Base-by-base conservation (phyloP, 2,797 vertebrate genomes). In the Coluber constrictor region DNA sequence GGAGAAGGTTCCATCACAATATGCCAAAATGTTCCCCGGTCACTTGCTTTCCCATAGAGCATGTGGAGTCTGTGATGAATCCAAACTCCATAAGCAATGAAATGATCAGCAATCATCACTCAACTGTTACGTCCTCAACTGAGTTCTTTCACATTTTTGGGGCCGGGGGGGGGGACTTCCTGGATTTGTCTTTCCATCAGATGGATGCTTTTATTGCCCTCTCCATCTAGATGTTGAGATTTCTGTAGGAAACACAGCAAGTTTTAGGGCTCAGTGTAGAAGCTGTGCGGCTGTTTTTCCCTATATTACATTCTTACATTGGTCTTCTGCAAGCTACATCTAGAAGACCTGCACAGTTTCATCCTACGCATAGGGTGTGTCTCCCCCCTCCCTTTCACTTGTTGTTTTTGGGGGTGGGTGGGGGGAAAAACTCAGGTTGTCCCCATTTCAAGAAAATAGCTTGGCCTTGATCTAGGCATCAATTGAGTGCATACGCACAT, bases 321-420 rank as follows among this genome's bases (percentile, higher is more conserved):
- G n/a, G 18, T 51, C 54, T 79, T 66, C n/a, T 37, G 47, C 51
- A 32, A 20, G 32, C 25, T 66, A n/a, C 74, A 23, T 90, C 15
- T 29, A 9, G 20, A 29, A 59, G 12, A 55, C 8, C 55, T 95
- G 94, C n/a, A n/a, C n/a, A n/a, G n/a, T n/a, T n/a, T n/a, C n/a
- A n/a, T n/a, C n/a, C n/a, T n/a, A n/a, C n/a, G n/a, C 92, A 93
- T 95, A 95, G 89, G 94, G 8, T 96, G 32, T 92, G 37, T 27
- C 55, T 2, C 15, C 5, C 94, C n/a, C 27, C 55, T 2, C 16
- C 6, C 94, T 93, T 92, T 94, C 93, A 93, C 94, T 95, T 93
- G 51, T 94, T 56, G 79, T 93, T 94, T 94, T 88, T 5, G 47
- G 86, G 94, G 56, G 94, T 18, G 91, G 95, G 7, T 7, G 47